These are phyloP conservation scores for Acanthisitta chloris DNA, from an alignment of 2,113 vertebrate genomes.

Conservation along the genomic window DNA sequence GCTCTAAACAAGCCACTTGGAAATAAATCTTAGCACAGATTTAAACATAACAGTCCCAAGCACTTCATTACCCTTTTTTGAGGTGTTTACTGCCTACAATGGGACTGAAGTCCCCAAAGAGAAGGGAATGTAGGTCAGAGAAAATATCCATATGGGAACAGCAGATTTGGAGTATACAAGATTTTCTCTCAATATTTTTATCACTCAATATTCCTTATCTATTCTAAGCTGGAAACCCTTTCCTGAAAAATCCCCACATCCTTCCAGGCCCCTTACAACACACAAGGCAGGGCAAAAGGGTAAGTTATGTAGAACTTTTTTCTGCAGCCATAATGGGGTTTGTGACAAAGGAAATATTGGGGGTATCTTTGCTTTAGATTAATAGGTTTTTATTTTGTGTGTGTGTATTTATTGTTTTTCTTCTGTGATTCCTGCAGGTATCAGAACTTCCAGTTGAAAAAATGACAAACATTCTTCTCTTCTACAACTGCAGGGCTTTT, in stretches of 20 bases:
- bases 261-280: background rate
- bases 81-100: conserved; percentile 20
- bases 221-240: background rate
- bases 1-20: background rate
- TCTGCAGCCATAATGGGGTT: background rate
- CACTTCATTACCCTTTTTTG: background rate
- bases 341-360: fast-evolving
- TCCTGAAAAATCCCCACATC: background rate
- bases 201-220: background rate
- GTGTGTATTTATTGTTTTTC: background rate
- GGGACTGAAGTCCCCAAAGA: background rate
- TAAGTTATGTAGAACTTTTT: background rate
- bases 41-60: conserved; percentile 5
- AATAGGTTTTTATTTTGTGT: background rate
- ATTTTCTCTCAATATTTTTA: too few relatives aligned
- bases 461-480: background rate
- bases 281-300: fast-evolving
- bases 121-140: background rate
- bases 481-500: background rate
- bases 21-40: background rate
- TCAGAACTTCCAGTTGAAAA: background rate
- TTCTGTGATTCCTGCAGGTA: background rate
- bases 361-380: background rate
- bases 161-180: background rate
- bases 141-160: conserved; percentile 1